Conservation (phyloP, 2,888 invertebrate genomes). For the Lycaena phlaeas region DNA sequence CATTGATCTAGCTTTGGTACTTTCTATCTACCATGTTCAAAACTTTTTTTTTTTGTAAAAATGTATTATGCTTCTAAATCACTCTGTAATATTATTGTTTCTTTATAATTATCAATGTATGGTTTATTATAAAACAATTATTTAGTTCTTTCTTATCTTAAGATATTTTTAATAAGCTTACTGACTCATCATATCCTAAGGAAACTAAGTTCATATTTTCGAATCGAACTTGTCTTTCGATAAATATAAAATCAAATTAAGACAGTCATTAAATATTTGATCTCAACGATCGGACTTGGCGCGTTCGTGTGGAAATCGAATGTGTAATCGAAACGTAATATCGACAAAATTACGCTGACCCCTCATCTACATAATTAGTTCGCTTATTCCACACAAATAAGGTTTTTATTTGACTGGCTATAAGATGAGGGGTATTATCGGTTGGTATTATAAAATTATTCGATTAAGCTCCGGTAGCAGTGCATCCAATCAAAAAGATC, state of each 20-base stretch:
- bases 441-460: constrained; percentile 25
- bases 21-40: no score
- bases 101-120: no score
- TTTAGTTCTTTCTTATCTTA: no score
- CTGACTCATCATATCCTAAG: no score
- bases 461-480: constrained; percentile 48
- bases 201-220: no score
- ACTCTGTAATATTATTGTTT: no score
- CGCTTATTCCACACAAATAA: constrained; percentile 7
- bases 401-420: constrained; percentile 14
- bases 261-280: constrained; percentile 7
- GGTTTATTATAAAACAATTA: no score
- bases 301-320: constrained; percentile 48
- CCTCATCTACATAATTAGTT: background rate
- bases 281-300: constrained; percentile 15
- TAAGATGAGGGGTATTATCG: constrained; percentile 13
- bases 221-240: no score
- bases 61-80: no score
- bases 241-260: constrained; percentile 1
- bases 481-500: constrained; percentile 55
- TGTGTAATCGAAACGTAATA: constrained; percentile 34
- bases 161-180: no score
- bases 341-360: constrained; percentile 20
- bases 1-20: no score
- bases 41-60: no score